These are phyloP conservation scores for Triplophysa siluroides DNA, from an alignment of 2,113 vertebrate species.

Conservation along the genomic window DNA sequence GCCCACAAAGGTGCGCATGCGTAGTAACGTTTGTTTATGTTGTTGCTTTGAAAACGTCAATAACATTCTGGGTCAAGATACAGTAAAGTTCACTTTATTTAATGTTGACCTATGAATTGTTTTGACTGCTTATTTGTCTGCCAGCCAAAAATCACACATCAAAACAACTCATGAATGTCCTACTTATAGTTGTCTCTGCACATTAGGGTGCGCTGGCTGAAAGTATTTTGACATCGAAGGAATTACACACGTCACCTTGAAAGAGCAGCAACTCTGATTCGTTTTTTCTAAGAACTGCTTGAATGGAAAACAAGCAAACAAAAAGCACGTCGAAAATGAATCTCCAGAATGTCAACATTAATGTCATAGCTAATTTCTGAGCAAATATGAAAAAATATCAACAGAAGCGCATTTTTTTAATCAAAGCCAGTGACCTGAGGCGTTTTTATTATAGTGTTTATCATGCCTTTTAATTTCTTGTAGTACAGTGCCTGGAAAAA, in stretches of 20 bases:
- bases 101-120: too few relatives aligned
- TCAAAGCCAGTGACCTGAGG: neutral
- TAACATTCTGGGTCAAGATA: too few relatives aligned
- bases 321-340: neutral
- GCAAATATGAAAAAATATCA: neutral
- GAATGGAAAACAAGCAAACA: neutral
- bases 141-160: too few relatives aligned
- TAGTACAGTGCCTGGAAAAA: neutral
- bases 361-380: neutral
- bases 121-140: too few relatives aligned
- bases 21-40: too few relatives aligned
- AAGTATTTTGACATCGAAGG: neutral
- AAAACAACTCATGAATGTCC: too few relatives aligned
- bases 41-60: too few relatives aligned
- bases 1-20: too few relatives aligned
- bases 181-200: too few relatives aligned
- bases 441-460: neutral
- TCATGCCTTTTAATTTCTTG: neutral
- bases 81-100: too few relatives aligned
- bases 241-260: neutral
- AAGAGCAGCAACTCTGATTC: neutral
- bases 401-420: neutral
- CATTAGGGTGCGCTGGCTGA: too few relatives aligned
- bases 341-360: neutral
- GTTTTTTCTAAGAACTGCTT: neutral